Base-by-base conservation (phyloP, 2,888 invertebrate genomes). In the Diogma glabrata region DNA sequence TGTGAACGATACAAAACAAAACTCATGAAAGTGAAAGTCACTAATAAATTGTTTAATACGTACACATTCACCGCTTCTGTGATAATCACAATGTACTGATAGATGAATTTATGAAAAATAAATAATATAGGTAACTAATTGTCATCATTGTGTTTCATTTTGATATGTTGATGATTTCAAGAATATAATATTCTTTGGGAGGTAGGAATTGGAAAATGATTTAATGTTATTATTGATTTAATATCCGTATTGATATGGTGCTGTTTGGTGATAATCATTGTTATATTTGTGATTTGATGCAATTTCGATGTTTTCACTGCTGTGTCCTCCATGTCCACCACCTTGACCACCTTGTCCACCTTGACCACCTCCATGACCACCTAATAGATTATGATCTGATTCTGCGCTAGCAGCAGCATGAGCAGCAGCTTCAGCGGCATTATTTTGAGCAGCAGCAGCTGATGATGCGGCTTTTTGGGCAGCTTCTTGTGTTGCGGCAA, bases 341-440 rank as follows among this genome's bases (percentile, higher is more conserved):
- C 62, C 56, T 52, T 65, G 64, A 40, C 60, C 51, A 10, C 53
- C 55, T 16, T 40, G 52, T 23, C 50, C 51, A 36, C 50, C 52
- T 24, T 46, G 46, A 10, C 52, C 54, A 10, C 53, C 54, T 24
- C 36, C 33, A 36, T 46, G 51, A 43, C 52, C 52, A 47, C 47
- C 60, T 36, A 62, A 56, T 51, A 64, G 64, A 40, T 60, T 63
- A 10, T 64, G 63, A 51, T 60, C 9, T 24, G 24, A 24, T 24
- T 24, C 24, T 5, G 24, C 24, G 16, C 33, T 53, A 6, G 75
- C 74, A 0, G 80, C 78, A 1, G 81, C 81, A 61, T 80, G 78
- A 1, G 79, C 81, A 3, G 81, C 83, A 2, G 82, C 82, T 1
- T 77, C 78, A 0, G 81, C 82, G 1, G 83, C 83, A 60, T 82